Conservation (phyloP, 2,113 vertebrate genomes). For the Piprites chloris region DNA sequence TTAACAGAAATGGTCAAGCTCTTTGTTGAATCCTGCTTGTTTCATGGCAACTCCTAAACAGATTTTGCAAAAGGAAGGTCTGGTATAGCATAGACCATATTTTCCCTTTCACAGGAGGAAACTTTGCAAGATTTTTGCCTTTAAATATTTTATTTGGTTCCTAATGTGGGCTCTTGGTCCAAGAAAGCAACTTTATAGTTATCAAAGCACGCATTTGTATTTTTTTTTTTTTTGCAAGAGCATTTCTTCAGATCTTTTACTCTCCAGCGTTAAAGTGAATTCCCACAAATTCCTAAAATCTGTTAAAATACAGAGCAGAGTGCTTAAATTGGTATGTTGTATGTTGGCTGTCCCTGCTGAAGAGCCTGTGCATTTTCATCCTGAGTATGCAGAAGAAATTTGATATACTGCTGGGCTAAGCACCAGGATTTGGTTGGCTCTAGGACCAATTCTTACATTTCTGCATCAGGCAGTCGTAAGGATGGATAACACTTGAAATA, state of each 20-base stretch:
- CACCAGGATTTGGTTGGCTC: constrained; percentile 50
- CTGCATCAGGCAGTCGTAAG: not conserved
- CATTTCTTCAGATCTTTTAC: constrained; percentile 54
- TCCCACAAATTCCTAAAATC: constrained; percentile 53
- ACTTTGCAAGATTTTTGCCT: constrained; percentile 47
- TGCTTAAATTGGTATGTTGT: constrained; percentile 2
- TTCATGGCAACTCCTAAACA: constrained; percentile 18
- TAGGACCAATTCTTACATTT: constrained; percentile 56
- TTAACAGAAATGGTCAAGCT: not conserved
- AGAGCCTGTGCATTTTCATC: constrained; percentile 38
- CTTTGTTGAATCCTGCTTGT: constrained; percentile 10
- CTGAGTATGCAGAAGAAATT: constrained; percentile 50
- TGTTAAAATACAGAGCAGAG: constrained; percentile 44
- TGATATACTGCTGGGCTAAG: constrained; percentile 53
- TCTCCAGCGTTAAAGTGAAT: not conserved
- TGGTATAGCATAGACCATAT: not conserved
- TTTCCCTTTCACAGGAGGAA: constrained; percentile 28
- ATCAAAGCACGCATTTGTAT: constrained; percentile 33
- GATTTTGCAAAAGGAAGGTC: constrained; percentile 1
- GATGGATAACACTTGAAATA: constrained; percentile 31
- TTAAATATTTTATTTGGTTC: constrained; percentile 61
- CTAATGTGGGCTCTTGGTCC: not conserved
- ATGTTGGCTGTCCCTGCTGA: constrained; percentile 11
- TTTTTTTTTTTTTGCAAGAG: constrained; percentile 16
- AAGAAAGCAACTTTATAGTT: constrained; percentile 54